phyloP scores from a whole-genome alignment of 2,888 invertebrate species.

The Amorpha juglandis region DNA sequence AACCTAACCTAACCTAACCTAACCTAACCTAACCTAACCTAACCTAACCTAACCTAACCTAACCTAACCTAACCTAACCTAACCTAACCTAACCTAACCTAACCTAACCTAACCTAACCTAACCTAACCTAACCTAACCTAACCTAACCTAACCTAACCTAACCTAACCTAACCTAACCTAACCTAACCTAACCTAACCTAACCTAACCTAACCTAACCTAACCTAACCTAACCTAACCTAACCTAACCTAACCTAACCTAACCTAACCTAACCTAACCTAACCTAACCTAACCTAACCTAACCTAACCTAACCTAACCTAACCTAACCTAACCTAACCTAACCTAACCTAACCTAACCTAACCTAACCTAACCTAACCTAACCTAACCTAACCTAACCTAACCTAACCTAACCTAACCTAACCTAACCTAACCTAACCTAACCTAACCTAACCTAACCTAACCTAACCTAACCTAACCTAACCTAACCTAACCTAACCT shows the following conservation, averaged over 20 bases:
- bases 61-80: constrained; percentile 2
- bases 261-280: too few species aligned
- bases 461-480: constrained; percentile 37
- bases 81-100: constrained; percentile 27
- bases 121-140: constrained; percentile 28
- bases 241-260: constrained; percentile 9
- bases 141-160: constrained; percentile 30
- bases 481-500: constrained; percentile 36
- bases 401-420: constrained; percentile 35
- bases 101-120: constrained; percentile 16
- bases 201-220: constrained; percentile 7
- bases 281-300: neutral
- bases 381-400: constrained; percentile 37
- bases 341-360: constrained; percentile 34
- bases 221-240: too few species aligned
- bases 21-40: constrained; percentile 5
- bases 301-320: constrained; percentile 33
- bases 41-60: constrained; percentile 2
- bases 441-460: constrained; percentile 38
- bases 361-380: constrained; percentile 37
- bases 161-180: constrained; percentile 31
- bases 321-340: constrained; percentile 5
- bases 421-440: constrained; percentile 32
- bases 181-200: constrained; percentile 28
- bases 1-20: constrained; percentile 6